Evolutionary conservation across 1,140 invertebrate species (phyloP), one percentile per base, ranked within the genome.

Genomic region (Cyrtorhinus lividipennis): DNA sequence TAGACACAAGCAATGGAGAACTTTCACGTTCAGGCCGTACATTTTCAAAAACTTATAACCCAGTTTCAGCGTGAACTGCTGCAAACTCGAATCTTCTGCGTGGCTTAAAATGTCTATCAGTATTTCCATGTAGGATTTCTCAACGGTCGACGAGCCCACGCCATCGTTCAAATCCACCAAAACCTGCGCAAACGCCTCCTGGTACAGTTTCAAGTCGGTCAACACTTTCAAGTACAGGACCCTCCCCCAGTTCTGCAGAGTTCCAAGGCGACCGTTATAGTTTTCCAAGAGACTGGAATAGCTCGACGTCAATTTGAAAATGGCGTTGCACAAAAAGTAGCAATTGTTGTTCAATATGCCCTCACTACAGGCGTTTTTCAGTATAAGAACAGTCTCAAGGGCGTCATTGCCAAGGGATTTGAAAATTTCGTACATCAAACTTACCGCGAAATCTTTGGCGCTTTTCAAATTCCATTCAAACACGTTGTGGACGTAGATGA

Each of bases 361-460:
- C 5, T 12, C 20, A 20, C 48, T 20, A 53, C 48, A 53, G 20
- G 48, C 48, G 20, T 8, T 53, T 53, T 53, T 53, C 10, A 53
- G 48, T 15, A 53, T 53, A 5, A 15, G 20, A 53, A 53, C 20
- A 10, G 20, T 20, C 20, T 53, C 48, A 10, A 53, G 18, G 20
- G 48, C 48, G 20, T 53, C 48, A 15, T 10, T 10, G 5, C 48
- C 48, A 5, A 53, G 20, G 3, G 48, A 15, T 22, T 20, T 8
- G 18, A 53, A 53, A 5, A 53, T 53, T 53, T 53, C 48, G 20
- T 53, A 53, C 10, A 53, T 53, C 48, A 53, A 53, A 53, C 20
- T 12, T 13, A 13, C 10, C 48, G 48, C 48, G 48, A 53, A 53
- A 10, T 53, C 20, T 53, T 53, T 53, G 10, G 48, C 48, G 20